A percentile compares a stretch with the other conserved stretches of the same genome.
These are phyloP conservation scores for Fundulus diaphanus DNA, from an alignment of 2,797 vertebrate genomes.

Conservation along the genomic window DNA sequence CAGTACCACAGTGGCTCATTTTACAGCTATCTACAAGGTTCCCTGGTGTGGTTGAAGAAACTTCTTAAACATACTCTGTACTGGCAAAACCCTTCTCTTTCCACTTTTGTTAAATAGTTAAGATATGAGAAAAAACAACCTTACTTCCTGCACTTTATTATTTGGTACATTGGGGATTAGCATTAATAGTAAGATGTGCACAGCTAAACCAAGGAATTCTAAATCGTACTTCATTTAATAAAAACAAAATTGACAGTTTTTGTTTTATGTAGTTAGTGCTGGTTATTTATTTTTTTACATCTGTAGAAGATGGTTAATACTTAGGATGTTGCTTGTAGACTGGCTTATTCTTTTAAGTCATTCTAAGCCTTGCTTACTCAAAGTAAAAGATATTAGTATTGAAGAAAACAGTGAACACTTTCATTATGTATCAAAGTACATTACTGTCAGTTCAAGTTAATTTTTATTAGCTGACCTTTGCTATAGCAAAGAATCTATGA, in stretches of 20 bases:
- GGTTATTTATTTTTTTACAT: not conserved
- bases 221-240: not conserved
- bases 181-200: not conserved
- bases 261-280: not conserved
- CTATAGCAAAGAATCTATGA: not conserved
- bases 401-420: not conserved
- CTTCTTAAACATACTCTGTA: not conserved
- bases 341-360: not conserved
- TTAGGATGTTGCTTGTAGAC: not conserved
- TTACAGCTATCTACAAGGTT: constrained; percentile 57
- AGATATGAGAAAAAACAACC: not conserved
- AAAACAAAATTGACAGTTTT: too few relatives aligned
- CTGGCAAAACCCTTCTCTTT: not conserved
- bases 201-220: not conserved
- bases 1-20: constrained; percentile 56
- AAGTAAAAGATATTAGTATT: not conserved
- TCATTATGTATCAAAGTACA: not conserved
- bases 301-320: not conserved
- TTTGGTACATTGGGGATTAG: not conserved
- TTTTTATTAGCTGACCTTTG: not conserved
- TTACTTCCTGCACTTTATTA: not conserved
- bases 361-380: not conserved
- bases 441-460: not conserved
- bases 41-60: constrained; percentile 15
- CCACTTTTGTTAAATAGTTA: not conserved